These are phyloP conservation scores for Tympanoctomys barrerae DNA, from an alignment of 2,797 vertebrate species.

Conservation along the genomic window DNA sequence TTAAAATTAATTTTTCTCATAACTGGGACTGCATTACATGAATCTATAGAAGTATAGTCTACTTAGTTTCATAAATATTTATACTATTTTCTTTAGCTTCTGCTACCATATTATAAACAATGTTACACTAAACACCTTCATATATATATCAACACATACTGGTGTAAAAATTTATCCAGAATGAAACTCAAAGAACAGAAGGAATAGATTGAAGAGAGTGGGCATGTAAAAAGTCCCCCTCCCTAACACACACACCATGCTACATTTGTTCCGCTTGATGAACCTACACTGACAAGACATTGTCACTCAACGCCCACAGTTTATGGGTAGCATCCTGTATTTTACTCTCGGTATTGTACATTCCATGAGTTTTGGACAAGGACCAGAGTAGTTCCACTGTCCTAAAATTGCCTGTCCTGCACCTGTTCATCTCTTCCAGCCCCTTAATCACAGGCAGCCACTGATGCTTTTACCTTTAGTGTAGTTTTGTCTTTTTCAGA, in stretches of 20 bases:
- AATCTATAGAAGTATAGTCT: background rate
- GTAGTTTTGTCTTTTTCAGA: background rate
- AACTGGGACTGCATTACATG: background rate
- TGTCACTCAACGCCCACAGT: background rate
- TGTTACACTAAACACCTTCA: slow-evolving; percentile 32
- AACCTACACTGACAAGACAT: background rate
- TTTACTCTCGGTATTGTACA: background rate
- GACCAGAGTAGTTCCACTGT: background rate
- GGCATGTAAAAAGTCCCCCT: background rate
- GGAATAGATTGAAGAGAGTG: background rate
- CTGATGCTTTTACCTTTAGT: background rate
- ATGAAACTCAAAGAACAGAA: slow-evolving; percentile 45
- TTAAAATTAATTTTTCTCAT: background rate
- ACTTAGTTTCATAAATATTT: background rate
- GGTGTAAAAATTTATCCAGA: slow-evolving; percentile 12
- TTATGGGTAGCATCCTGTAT: background rate
- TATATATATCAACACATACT: background rate
- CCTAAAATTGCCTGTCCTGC: background rate
- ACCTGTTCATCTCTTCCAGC: background rate
- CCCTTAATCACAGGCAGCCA: background rate
- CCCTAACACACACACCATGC: background rate
- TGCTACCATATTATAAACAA: slow-evolving; percentile 40
- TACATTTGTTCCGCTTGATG: background rate
- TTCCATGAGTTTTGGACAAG: background rate
- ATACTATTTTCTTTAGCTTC: background rate